Evolutionary conservation across 1,140 invertebrate genomes (phyloP).

Genomic region (Parasteatoda tepidariorum): DNA sequence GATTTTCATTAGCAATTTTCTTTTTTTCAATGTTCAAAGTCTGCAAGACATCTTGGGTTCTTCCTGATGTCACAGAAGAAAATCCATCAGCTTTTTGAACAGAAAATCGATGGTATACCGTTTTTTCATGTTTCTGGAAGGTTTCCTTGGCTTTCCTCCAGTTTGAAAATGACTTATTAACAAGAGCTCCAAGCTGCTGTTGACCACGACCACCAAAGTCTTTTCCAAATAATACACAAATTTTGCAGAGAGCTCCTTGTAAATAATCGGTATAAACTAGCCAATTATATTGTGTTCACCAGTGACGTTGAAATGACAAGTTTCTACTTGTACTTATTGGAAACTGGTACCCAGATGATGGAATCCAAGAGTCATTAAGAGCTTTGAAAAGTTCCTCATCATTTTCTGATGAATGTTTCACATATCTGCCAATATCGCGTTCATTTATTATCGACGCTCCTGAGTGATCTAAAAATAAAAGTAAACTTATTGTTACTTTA

Average conservation of each 20-base stretch:
- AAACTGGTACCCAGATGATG: not conserved
- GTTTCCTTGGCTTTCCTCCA: not conserved
- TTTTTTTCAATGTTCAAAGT: not conserved
- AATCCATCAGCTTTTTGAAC: not conserved
- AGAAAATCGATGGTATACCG: not conserved
- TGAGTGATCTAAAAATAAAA: too few relatives aligned
- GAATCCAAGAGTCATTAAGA: not conserved
- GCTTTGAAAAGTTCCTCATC: not conserved
- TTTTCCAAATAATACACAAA: slow-evolving; percentile 3
- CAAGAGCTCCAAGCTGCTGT: not conserved
- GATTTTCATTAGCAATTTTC: not conserved
- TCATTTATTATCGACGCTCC: too few relatives aligned
- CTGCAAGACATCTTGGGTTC: not conserved
- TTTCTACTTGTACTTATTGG: not conserved
- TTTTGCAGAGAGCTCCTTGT: slow-evolving; percentile 7
- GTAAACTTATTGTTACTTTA: too few relatives aligned
- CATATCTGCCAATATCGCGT: slow-evolving; percentile 4
- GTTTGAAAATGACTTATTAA: not conserved
- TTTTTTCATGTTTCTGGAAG: not conserved
- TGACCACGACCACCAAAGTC: too few relatives aligned
- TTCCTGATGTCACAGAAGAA: not conserved
- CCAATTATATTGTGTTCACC: not conserved
- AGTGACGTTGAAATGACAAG: not conserved
- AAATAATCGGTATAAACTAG: not conserved
- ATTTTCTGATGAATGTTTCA: not conserved